These are phyloP conservation scores for Stictocephala bisonia DNA, from an alignment of 2,888 invertebrate species.

Conservation along the genomic window DNA sequence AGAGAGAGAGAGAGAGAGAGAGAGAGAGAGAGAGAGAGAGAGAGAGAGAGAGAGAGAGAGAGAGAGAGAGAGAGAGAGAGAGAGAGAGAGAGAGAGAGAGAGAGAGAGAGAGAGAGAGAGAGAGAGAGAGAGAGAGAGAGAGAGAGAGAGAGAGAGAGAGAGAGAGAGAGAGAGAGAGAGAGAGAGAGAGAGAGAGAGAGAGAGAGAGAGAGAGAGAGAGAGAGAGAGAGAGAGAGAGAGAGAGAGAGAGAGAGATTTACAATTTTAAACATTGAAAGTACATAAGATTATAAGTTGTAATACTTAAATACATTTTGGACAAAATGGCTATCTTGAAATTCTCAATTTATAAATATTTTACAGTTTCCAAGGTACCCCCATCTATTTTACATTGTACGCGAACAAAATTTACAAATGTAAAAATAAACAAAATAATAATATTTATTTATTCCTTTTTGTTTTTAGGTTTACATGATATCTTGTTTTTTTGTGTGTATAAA, in stretches of 20 bases:
- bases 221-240: slow-evolving; percentile 50
- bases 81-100: slow-evolving; percentile 49
- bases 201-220: slow-evolving; percentile 51
- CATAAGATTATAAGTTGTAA: too few relatives aligned
- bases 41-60: slow-evolving; percentile 43
- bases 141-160: slow-evolving; percentile 4
- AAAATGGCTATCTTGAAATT: too few relatives aligned
- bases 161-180: slow-evolving; percentile 38
- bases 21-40: slow-evolving; percentile 43
- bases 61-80: slow-evolving; percentile 29
- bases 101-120: slow-evolving; percentile 56
- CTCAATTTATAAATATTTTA: too few relatives aligned
- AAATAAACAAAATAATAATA: too few relatives aligned
- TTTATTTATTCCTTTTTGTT: too few relatives aligned
- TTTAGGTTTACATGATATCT: too few relatives aligned
- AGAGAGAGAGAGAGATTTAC: too few relatives aligned
- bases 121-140: slow-evolving; percentile 46
- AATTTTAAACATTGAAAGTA: slow-evolving; percentile 46
- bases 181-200: slow-evolving; percentile 55
- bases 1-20: not conserved
- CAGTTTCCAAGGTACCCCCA: too few relatives aligned
- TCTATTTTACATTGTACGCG: too few relatives aligned
- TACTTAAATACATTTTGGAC: too few relatives aligned
- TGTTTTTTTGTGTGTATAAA: too few relatives aligned
- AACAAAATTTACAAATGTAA: too few relatives aligned